Evolutionary conservation across 2,797 vertebrate species (phyloP).

Genomic region (Sebastiscus tertius): DNA sequence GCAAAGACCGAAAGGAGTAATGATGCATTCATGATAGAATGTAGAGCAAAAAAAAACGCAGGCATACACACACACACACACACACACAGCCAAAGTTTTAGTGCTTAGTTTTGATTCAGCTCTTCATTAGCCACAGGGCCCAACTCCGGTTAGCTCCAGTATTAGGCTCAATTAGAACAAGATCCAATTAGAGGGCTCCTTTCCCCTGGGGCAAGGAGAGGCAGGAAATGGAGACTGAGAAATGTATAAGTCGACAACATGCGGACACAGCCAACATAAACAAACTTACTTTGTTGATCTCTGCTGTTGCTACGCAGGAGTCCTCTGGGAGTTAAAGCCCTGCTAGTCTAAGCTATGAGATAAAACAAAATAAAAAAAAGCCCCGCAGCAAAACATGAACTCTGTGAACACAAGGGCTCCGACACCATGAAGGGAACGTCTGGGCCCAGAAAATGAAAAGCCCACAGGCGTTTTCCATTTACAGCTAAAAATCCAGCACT

Average conservation of each 20-base stretch:
- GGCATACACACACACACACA: slow-evolving; percentile 62
- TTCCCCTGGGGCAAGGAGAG: slow-evolving; percentile 97
- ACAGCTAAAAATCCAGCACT: slow-evolving; percentile 99
- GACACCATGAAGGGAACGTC: slow-evolving; percentile 99
- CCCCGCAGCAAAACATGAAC: slow-evolving; percentile 99
- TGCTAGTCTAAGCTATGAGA: slow-evolving; percentile 99
- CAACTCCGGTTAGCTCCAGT: slow-evolving; percentile 98
- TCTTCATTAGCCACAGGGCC: slow-evolving; percentile 95
- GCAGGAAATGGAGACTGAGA: slow-evolving; percentile 99
- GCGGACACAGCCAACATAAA: slow-evolving; percentile 98
- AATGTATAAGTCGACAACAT: slow-evolving; percentile 99
- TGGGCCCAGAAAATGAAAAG: slow-evolving; percentile 99
- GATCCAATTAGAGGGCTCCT: slow-evolving; percentile 98
- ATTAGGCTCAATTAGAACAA: slow-evolving; percentile 99
- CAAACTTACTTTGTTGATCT: slow-evolving; percentile 99
- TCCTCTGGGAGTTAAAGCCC: slow-evolving; percentile 98
- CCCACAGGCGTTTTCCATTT: slow-evolving; percentile 99
- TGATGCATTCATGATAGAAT: slow-evolving; percentile 55
- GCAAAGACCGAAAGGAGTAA: slow-evolving; percentile 51
- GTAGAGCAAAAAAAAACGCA: slow-evolving; percentile 46
- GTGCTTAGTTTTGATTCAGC: slow-evolving; percentile 98
- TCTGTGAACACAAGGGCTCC: slow-evolving; percentile 99
- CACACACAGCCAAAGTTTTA: slow-evolving; percentile 88
- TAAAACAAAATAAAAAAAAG: slow-evolving; percentile 91
- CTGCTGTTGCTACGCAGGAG: slow-evolving; percentile 98